Conservation (phyloP, 2,888 invertebrate genomes). For the Drosophila histrio region DNA sequence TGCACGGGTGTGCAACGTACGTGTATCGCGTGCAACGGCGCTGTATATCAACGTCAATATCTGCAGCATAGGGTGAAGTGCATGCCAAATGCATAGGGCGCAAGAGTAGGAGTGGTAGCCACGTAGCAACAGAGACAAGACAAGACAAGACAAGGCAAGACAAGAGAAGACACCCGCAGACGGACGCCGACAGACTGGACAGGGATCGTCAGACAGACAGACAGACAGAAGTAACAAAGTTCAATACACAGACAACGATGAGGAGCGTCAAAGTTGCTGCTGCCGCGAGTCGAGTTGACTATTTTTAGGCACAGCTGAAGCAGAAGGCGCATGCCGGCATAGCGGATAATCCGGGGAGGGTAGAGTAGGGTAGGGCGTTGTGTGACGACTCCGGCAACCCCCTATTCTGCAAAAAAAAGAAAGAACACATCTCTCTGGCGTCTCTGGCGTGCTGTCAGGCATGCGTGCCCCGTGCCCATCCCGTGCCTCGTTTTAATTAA, state of each 20-base stretch:
- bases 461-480: constrained; percentile 47
- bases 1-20: constrained; percentile 11
- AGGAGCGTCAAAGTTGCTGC: constrained; percentile 39
- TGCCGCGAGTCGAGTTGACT: constrained; percentile 47
- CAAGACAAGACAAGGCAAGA: constrained; percentile 45
- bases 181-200: constrained; percentile 15
- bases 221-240: constrained; percentile 75
- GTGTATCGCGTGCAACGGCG: constrained; percentile 73
- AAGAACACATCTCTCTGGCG: constrained; percentile 2
- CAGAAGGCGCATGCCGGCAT: constrained; percentile 23
- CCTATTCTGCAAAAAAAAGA: constrained; percentile 30
- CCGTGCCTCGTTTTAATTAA: constrained; percentile 73
- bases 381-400: constrained; percentile 43
- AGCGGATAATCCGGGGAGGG: neutral
- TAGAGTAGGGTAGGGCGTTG: neutral
- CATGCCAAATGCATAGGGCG: constrained; percentile 66
- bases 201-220: constrained; percentile 21
- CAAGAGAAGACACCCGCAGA: constrained; percentile 33
- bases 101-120: constrained; percentile 67
- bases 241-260: constrained; percentile 66
- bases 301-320: constrained; percentile 60
- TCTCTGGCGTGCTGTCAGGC: constrained; percentile 36
- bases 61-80: constrained; percentile 74
- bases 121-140: constrained; percentile 59
- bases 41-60: constrained; percentile 80